Percentiles rank a stretch among this genome's conserved stretches.
These are phyloP conservation scores for Periparus ater DNA, from an alignment of 2,797 vertebrate species.

Conservation along the genomic window DNA sequence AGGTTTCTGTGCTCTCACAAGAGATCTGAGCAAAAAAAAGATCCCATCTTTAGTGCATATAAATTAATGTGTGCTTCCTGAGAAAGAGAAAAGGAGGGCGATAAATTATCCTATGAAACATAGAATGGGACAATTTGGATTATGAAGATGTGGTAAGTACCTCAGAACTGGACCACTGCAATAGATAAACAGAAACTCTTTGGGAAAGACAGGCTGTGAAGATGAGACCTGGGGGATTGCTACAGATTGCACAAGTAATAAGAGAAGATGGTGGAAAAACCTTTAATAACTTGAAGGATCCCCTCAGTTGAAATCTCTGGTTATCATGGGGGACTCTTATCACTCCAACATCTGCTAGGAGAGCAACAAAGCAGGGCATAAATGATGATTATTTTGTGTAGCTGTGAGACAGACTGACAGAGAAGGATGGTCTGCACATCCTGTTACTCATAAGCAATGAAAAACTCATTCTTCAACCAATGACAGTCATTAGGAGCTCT, in stretches of 20 bases:
- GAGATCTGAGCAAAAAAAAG: background rate
- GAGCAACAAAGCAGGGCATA: background rate
- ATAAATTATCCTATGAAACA: background rate
- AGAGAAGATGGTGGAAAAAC: background rate
- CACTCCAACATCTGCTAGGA: background rate
- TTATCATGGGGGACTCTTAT: background rate
- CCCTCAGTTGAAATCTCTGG: background rate
- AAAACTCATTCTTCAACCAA: background rate
- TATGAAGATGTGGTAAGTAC: background rate
- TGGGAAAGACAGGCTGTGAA: background rate
- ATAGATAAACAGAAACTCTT: background rate
- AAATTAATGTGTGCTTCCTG: background rate
- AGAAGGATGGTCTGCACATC: background rate
- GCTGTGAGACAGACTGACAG: background rate
- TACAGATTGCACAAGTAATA: background rate
- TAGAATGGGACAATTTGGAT: background rate
- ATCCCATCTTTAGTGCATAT: background rate
- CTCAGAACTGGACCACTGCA: background rate
- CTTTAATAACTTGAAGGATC: background rate
- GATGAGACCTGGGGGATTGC: background rate
- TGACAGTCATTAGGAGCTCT: background rate
- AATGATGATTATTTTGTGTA: background rate
- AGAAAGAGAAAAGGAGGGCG: background rate
- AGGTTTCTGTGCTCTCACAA: background rate
- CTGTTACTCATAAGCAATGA: background rate